Conservation (phyloP, 2,113 vertebrate species). For the Python bivittatus region DNA sequence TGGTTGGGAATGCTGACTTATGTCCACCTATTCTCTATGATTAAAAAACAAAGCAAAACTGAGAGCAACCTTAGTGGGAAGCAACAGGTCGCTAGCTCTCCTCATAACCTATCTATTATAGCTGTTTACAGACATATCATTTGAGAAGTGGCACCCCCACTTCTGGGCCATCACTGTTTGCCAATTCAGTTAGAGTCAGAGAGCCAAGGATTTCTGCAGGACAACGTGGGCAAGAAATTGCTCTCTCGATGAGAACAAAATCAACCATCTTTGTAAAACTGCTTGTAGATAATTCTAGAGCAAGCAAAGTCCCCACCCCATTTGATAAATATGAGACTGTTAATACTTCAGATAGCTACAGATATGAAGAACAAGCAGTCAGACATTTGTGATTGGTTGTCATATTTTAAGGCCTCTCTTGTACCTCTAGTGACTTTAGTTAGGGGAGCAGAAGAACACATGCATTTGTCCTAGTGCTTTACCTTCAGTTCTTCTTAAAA, state of each 20-base stretch:
- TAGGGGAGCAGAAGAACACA: neutral
- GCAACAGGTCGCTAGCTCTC: too few species aligned
- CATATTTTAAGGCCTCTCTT: neutral
- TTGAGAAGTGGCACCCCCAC: too few species aligned
- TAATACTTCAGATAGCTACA: neutral
- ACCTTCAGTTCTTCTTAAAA: neutral
- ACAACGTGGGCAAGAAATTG: too few species aligned
- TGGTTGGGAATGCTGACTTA: too few species aligned
- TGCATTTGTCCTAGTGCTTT: neutral
- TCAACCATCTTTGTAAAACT: neutral
- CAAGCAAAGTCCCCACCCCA: too few species aligned
- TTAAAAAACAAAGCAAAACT: neutral
- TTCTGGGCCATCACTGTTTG: too few species aligned
- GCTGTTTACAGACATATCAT: too few species aligned
- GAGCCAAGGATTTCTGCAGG: too few species aligned
- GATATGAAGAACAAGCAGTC: neutral
- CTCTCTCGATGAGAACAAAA: neutral
- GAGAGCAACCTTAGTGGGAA: neutral
- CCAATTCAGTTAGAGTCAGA: too few species aligned
- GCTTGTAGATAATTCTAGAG: neutral
- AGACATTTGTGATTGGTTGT: neutral
- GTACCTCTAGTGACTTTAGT: neutral
- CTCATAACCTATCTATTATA: too few species aligned
- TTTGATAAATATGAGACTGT: too few species aligned
- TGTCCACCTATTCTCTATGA: neutral